These are phyloP conservation scores for western clawed frog (Xenopus tropicalis) DNA, from an alignment of 2,113 vertebrate genomes.

Conservation along the genomic window DNA sequence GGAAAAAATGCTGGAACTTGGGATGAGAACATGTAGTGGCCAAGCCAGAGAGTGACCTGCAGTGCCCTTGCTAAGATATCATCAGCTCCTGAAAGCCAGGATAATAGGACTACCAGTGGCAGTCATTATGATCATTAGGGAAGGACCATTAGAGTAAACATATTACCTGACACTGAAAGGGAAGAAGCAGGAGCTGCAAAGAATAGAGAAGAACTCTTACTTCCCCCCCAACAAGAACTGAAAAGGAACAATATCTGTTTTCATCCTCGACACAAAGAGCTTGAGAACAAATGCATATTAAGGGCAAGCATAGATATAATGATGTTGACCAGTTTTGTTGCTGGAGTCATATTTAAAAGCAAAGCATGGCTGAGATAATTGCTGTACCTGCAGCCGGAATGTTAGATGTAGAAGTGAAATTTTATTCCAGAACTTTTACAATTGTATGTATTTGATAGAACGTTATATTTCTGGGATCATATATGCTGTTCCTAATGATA, in stretches of 20 bases:
- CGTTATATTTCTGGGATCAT: too few relatives aligned
- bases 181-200: background rate
- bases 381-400: too few relatives aligned
- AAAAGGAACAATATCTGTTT: slow-evolving; percentile 1
- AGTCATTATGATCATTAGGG: slow-evolving; percentile 24
- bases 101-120: slow-evolving; percentile 17
- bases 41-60: slow-evolving; percentile 15
- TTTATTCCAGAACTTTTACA: too few relatives aligned
- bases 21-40: background rate
- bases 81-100: slow-evolving; percentile 13
- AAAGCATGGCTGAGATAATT: background rate
- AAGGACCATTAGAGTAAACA: slow-evolving; percentile 22
- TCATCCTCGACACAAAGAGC: background rate
- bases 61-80: slow-evolving; percentile 25
- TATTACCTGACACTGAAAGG: slow-evolving; percentile 17
- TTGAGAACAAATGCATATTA: background rate
- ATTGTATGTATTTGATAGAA: too few relatives aligned
- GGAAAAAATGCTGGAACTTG: slow-evolving; percentile 3
- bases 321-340: background rate
- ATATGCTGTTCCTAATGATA: too few relatives aligned
- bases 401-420: too few relatives aligned
- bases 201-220: slow-evolving; percentile 6
- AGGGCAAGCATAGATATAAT: background rate
- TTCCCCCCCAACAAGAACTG: background rate
- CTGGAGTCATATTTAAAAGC: background rate